Base-by-base conservation (phyloP, 1,140 invertebrate species). In the Epicauta chinensis region DNA sequence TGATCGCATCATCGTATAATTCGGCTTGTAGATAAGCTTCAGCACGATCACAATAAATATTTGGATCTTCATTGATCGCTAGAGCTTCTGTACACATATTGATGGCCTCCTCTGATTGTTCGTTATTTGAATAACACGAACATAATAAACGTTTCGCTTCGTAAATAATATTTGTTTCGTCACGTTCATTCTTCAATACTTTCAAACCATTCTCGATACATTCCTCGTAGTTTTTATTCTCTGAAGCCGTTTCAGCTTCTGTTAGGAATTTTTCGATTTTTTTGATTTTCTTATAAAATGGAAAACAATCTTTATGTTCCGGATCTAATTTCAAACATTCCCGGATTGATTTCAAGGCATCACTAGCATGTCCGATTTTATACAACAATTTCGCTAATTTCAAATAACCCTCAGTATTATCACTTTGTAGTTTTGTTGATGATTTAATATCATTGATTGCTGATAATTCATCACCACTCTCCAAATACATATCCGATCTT, bases 291-390 rank as follows among this genome's bases (percentile, higher is more conserved):
- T 98, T 99, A 72, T 99, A 99, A 65, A 96, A 86, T n/a, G 87
- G 81, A 72, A 84, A 95, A 74, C 97, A 99, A 51, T 87, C 75
- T 72, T 96, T 94, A 71, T 99, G 93, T 64, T 99, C 97, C 0
- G 95, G 94, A 76, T 99, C 97, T 16, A 98, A 75, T 74, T 97
- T 97, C 7, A 99, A 78, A 72, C 97, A 99, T 73, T 99, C 95
- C 15, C 97, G 81, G 58, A 98, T 88, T 75, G 97, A 90, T 71
- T 83, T 89, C 16, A 99, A 73, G 6, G 93, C 82, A 66, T 97
- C 91, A 12, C 90, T 86, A 29, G 93, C 89, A 60, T 97, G 87
- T 9, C 96, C 96, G 40, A 96, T 77, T 58, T 84, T 78, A 74
- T 99, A 99, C 32, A 95, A 80, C 34, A 98, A 71, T 32, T 76